These are phyloP conservation scores for Sibirionetta formosa DNA, from an alignment of 2,797 vertebrate species.

Conservation along the genomic window DNA sequence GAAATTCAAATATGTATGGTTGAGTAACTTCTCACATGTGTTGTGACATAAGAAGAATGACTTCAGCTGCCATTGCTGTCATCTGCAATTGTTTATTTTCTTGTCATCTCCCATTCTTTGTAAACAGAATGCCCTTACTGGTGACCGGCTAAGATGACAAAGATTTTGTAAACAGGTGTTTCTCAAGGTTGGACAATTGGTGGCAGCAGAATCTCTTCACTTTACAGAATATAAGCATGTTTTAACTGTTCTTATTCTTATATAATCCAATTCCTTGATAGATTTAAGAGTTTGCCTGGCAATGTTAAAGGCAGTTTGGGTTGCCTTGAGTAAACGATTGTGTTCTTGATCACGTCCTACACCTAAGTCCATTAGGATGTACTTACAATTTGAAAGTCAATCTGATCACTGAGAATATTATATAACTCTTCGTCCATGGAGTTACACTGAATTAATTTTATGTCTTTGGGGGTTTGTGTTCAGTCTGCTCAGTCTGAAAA, in stretches of 20 bases:
- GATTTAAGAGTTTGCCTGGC: not conserved
- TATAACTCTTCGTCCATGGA: not conserved
- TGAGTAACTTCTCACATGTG: conserved; percentile 33
- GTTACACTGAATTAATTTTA: not conserved
- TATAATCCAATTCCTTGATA: not conserved
- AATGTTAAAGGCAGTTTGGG: not conserved
- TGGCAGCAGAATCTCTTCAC: not conserved
- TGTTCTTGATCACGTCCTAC: not conserved
- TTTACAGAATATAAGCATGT: not conserved
- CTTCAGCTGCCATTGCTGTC: not conserved
- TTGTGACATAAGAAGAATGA: not conserved
- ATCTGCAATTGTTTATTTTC: conserved; percentile 14
- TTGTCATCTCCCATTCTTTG: not conserved
- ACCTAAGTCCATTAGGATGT: not conserved
- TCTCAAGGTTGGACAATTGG: not conserved
- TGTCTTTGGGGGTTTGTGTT: not conserved
- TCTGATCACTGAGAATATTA: not conserved
- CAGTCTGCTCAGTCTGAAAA: not conserved
- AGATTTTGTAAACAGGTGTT: not conserved
- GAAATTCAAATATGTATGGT: not conserved
- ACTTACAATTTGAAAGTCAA: not conserved
- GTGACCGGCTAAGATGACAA: not conserved
- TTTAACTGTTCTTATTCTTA: not conserved
- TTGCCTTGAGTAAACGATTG: not conserved
- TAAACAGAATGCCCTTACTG: conserved; percentile 2